These are phyloP conservation scores for Onychomys leucogaster DNA, from an alignment of 2,797 vertebrate species.

Conservation along the genomic window DNA sequence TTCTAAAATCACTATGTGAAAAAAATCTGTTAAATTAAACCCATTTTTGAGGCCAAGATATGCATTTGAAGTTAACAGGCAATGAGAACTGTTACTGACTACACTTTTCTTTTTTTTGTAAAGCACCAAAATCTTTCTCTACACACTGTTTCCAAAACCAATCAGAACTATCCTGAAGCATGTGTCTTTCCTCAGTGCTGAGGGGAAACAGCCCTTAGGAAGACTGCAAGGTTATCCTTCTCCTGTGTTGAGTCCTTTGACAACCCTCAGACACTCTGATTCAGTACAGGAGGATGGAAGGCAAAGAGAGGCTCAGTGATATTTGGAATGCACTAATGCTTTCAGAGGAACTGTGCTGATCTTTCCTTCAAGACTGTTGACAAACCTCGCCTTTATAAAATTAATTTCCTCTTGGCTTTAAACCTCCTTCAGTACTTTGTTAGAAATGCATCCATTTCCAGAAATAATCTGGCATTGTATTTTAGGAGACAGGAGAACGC, in stretches of 20 bases:
- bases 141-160: not conserved
- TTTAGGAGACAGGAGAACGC: slow-evolving; percentile 15
- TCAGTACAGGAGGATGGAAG: not conserved
- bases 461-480: slow-evolving; percentile 53
- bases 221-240: not conserved
- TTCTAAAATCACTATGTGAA: slow-evolving; percentile 22
- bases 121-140: not conserved
- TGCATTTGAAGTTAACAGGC: not conserved
- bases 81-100: not conserved
- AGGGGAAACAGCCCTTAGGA: not conserved
- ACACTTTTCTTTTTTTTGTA: not conserved
- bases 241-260: not conserved
- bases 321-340: slow-evolving; percentile 4
- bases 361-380: slow-evolving; percentile 48
- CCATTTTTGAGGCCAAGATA: not conserved
- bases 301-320: not conserved
- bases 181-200: not conserved
- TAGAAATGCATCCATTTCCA: slow-evolving; percentile 19
- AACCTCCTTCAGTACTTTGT: not conserved
- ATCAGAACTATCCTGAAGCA: not conserved
- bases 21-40: slow-evolving; percentile 1
- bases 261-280: not conserved
- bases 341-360: not conserved
- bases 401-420: slow-evolving; percentile 49
- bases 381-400: slow-evolving; percentile 32